Base-by-base conservation (phyloP, 35 echinoderm and acorn worm genomes). In the Eucidaris tribuloides region DNA sequence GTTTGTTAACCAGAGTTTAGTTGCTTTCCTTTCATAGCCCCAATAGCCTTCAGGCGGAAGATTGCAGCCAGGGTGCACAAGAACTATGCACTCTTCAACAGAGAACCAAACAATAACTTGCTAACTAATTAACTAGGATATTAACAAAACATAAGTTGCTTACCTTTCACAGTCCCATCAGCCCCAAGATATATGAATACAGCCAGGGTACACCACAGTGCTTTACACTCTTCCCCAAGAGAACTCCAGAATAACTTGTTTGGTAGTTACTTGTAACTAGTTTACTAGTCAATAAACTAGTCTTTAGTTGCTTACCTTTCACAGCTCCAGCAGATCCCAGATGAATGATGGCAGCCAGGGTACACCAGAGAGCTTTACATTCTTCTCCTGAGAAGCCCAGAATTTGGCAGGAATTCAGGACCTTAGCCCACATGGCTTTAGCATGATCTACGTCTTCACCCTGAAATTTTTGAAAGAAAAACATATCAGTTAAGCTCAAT, bases 131-230 rank as follows among this genome's bases (percentile, higher is more conserved):
- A 17, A 22, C 20, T 15, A 43, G 78, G 9, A 9, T 30, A 2
- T 33, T 80, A 28, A 37, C 38, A 13, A 76, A 34, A 46, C 14
- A 15, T 49, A 52, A 15, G 29, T 52, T 24, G 5, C 22, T 43
- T 84, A 97, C 94, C 94, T 93, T 93, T 97, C 11, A 68, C 59
- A 17, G 90, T 86, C 36, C 96, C 96, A n/a, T 90, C 91, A 28
- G 91, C 96, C 54, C 90, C 96, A 17, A 99, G 83, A 82, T 99
- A 87, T 49, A 99, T 99, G 24, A 99, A 85, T 11, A 91, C 82
- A 7, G 96, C 96, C 11, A 99, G 29, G 59, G 91, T 87, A 42
- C 82, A 86, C 96, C 90, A 99, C 24, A 99, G 58, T 29, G 91
- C 83, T 58, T 79, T 87, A 48, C 78, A 87, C 20, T 99, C 87